A percentile compares a stretch with the other conserved stretches of the same genome.
phyloP scores from a whole-genome alignment of 2,888 invertebrate species.

The Drosophila merina region DNA sequence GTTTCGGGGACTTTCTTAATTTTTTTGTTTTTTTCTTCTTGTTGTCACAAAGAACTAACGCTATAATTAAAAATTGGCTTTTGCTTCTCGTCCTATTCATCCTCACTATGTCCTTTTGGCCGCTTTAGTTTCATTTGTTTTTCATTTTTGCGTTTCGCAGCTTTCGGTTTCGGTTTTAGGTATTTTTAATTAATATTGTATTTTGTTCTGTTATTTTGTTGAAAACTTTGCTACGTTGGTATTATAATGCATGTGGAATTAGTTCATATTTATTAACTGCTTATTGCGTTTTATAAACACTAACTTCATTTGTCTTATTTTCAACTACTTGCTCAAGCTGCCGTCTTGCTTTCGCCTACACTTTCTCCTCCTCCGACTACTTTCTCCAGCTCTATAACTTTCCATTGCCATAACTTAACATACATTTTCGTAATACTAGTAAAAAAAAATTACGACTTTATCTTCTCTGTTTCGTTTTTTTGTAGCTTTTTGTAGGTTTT shows the following conservation, averaged over 20 bases:
- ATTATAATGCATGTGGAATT: constrained; percentile 40
- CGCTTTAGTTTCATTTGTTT: constrained; percentile 64
- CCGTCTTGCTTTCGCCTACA: constrained; percentile 9
- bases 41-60: constrained; percentile 40
- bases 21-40: constrained; percentile 14
- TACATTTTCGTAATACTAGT: constrained; percentile 44
- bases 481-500: constrained; percentile 15
- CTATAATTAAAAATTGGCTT: constrained; percentile 63
- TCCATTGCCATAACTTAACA: constrained; percentile 45
- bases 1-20: background rate
- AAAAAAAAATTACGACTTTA: constrained; percentile 38
- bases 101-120: constrained; percentile 55
- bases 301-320: constrained; percentile 59
- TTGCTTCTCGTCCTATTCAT: constrained; percentile 23
- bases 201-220: constrained; percentile 30
- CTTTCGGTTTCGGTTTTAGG: constrained; percentile 17
- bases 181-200: constrained; percentile 41
- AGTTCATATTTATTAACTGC: constrained; percentile 45
- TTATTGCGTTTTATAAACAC: constrained; percentile 78
- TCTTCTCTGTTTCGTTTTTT: constrained; percentile 19
- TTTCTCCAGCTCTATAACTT: constrained; percentile 15
- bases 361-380: background rate
- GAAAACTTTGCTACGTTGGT: constrained; percentile 67
- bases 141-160: constrained; percentile 42
- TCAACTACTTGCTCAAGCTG: constrained; percentile 76